Evolutionary conservation across 2,113 vertebrate genomes (phyloP).

Genomic region (Martes martes): DNA sequence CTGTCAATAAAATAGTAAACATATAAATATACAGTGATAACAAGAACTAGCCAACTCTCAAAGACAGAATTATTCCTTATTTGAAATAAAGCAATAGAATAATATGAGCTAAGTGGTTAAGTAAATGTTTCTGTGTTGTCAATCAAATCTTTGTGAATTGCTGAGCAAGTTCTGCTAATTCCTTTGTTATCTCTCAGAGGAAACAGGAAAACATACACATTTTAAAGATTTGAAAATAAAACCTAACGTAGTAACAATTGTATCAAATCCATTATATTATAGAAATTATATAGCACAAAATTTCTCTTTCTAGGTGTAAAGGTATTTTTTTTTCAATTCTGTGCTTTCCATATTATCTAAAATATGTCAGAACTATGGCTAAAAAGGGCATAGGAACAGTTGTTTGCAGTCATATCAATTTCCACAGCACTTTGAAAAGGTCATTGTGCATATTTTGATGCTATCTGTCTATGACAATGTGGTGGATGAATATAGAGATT

Average conservation of each 20-base stretch:
- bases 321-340: background rate
- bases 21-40: background rate
- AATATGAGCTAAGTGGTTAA: background rate
- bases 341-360: slow-evolving; percentile 20
- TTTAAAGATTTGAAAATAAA: background rate
- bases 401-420: slow-evolving; percentile 41
- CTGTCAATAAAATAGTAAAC: background rate
- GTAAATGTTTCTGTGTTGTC: background rate
- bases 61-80: background rate
- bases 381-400: slow-evolving; percentile 14
- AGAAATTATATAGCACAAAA: background rate
- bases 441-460: slow-evolving; percentile 21
- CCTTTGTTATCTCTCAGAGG: background rate
- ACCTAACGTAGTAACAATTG: background rate
- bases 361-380: background rate
- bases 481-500: slow-evolving; percentile 35
- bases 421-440: slow-evolving; percentile 49
- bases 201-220: background rate
- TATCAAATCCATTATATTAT: background rate
- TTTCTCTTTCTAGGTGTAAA: background rate
- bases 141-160: background rate
- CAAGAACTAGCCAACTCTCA: background rate
- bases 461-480: background rate
- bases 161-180: background rate
- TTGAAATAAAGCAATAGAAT: background rate